Base-by-base conservation (phyloP, 2,113 vertebrate genomes). In the Hemiscyllium ocellatum region DNA sequence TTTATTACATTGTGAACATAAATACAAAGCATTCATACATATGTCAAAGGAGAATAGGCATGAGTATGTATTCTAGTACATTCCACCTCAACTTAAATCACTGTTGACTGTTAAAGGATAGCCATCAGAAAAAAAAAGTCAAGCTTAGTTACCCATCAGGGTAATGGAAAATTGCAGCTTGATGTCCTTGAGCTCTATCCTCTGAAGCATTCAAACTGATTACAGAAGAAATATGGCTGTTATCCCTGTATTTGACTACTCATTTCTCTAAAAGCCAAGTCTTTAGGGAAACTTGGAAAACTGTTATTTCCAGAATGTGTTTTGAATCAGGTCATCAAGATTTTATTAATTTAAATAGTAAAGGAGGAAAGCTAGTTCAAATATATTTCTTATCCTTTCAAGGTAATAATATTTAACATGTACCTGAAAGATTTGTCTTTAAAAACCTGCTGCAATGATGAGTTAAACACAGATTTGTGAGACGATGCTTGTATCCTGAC, bases 171-270 rank as follows among this genome's bases (percentile, higher is more conserved):
- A 69, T 72, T 94, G 66, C 22, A 1, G 70, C 42, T 90, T 90
- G 33, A 94, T 94, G 37, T 72, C 93, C 66, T 94, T 94, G 93
- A 94, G 93, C n/a, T 94, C 70, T 70, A 72, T 70, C n/a, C 66
- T 94, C 8, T 10, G 37, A 94, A 70, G 33, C 61, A 26, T 70
- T 70, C 68, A 65, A 90, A 33, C 52, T 42, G 66, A 70, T 94
- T 20, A 94, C 66, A 94, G 70, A 70, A 69, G 68, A 94, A 94
- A 70, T 17, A 69, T 50, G 12, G 66, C 13, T 50, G 42, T 17
- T 94, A 22, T 26, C 33, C 42, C 20, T 26, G 8, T 70, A 70
- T 42, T 26, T 42, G 24, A 94, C 66, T 47, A 26, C 37, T 42
- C 20, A 94, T 70, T 94, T 29, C 37, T 47, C 24, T 42, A 70